phyloP scores from a whole-genome alignment of 2,888 invertebrate genomes.

The Archips crataeganus region DNA sequence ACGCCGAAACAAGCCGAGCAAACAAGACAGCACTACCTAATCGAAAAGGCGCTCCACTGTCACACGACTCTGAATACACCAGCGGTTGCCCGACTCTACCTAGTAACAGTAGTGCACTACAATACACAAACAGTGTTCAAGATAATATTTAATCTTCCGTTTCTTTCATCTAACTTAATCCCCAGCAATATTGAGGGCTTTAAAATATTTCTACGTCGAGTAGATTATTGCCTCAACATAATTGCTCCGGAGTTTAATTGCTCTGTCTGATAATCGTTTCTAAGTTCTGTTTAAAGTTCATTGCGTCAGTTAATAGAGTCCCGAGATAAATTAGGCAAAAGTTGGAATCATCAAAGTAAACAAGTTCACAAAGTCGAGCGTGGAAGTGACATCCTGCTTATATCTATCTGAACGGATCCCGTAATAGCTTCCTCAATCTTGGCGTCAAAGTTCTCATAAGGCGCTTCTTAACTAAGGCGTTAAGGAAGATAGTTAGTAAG shows the following conservation, averaged over 20 bases:
- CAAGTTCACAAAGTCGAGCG: constrained; percentile 81
- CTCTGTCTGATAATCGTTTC: constrained; percentile 41
- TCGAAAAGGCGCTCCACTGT: constrained; percentile 15
- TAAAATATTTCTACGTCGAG: constrained; percentile 27
- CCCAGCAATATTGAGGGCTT: constrained; percentile 41
- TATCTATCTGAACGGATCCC: constrained; percentile 82
- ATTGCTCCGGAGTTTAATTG: constrained; percentile 49
- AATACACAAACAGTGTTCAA: constrained; percentile 79
- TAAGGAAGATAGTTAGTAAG: constrained; percentile 83
- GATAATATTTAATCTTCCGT: constrained; percentile 77
- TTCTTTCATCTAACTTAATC: constrained; percentile 64
- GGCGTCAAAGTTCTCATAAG: constrained; percentile 85
- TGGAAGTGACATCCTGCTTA: constrained; percentile 84
- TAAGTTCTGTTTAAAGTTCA: constrained; percentile 38
- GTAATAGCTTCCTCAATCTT: constrained; percentile 85
- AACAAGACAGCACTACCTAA: constrained; percentile 36
- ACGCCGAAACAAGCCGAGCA: constrained; percentile 24
- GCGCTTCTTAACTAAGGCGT: constrained; percentile 84
- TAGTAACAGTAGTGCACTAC: constrained; percentile 79
- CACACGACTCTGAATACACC: constrained; percentile 26
- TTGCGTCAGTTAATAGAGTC: constrained; percentile 48
- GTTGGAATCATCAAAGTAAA: constrained; percentile 80
- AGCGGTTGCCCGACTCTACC: constrained; percentile 71
- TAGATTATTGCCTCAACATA: constrained; percentile 44
- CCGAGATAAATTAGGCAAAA: constrained; percentile 72